Conservation (phyloP, 2,888 invertebrate genomes). For the Stenolophus ochropezus region DNA sequence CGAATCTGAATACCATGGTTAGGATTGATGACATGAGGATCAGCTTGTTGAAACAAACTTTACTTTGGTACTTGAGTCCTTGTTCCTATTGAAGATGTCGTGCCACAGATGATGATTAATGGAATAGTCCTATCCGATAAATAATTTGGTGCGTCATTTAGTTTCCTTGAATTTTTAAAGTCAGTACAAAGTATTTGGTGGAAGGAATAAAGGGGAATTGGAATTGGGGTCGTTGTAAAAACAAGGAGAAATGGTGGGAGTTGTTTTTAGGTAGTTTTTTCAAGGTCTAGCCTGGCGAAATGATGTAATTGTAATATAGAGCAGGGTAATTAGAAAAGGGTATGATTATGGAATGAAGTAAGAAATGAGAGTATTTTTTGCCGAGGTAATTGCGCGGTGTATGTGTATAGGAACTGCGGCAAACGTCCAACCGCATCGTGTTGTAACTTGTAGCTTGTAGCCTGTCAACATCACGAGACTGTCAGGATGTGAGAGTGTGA, state of each 20-base stretch:
- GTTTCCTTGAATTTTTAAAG: too few relatives aligned
- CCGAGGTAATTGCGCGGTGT: not conserved
- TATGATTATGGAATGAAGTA: not conserved
- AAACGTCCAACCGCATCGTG: not conserved
- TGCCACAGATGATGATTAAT: too few relatives aligned
- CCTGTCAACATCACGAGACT: not conserved
- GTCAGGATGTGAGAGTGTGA: not conserved
- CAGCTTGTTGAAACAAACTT: too few relatives aligned
- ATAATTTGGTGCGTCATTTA: too few relatives aligned
- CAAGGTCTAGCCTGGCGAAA: not conserved
- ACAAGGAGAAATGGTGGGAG: not conserved
- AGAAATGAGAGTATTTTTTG: not conserved
- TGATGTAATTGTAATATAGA: not conserved
- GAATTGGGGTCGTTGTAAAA: not conserved
- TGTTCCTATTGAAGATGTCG: too few relatives aligned
- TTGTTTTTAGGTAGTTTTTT: not conserved
- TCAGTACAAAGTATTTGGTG: too few relatives aligned
- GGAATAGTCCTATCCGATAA: too few relatives aligned
- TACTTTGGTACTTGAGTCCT: too few relatives aligned
- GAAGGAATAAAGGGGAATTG: not conserved
- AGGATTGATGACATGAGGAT: too few relatives aligned
- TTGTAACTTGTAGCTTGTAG: not conserved
- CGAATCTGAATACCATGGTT: too few relatives aligned
- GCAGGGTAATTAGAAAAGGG: not conserved
- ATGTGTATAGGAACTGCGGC: not conserved